These are phyloP conservation scores for Channa striata DNA, from an alignment of 2,797 vertebrate genomes.

Conservation along the genomic window DNA sequence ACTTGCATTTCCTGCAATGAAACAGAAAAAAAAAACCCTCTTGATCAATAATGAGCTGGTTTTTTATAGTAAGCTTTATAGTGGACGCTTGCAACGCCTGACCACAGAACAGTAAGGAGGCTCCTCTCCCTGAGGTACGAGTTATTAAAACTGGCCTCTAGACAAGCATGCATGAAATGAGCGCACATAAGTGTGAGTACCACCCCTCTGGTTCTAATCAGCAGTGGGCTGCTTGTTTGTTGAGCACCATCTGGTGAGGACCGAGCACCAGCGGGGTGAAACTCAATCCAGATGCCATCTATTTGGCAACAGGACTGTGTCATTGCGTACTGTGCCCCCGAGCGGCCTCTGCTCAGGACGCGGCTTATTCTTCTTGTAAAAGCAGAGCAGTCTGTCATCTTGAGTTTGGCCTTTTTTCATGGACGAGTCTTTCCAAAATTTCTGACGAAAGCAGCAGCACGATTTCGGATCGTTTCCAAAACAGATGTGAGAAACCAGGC, in stretches of 20 bases:
- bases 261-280: conserved; percentile 67
- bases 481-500: background rate
- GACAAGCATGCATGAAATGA: conserved; percentile 68
- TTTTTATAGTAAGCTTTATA: conserved; percentile 46
- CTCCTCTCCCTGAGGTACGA: conserved; percentile 40
- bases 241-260: conserved; percentile 75
- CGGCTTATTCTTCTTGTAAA: background rate
- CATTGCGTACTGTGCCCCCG: conserved; percentile 40
- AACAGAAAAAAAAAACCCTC: conserved; percentile 13
- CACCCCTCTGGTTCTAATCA: conserved; percentile 81
- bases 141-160: conserved; percentile 72
- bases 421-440: conserved; percentile 8
- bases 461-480: background rate
- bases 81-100: conserved; percentile 31
- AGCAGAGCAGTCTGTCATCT: conserved; percentile 16
- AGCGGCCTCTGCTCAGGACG: conserved; percentile 36
- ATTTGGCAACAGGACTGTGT: conserved; percentile 69
- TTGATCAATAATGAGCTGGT: conserved; percentile 33
- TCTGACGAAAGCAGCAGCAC: background rate
- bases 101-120: conserved; percentile 38
- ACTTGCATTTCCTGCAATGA: background rate
- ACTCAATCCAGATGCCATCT: conserved; percentile 82
- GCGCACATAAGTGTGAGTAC: conserved; percentile 54
- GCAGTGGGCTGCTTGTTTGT: conserved; percentile 75
- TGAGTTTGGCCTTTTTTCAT: conserved; percentile 4